Evolutionary conservation across 1,140 invertebrate genomes (phyloP).

Genomic region (Zaprionus ornatus): DNA sequence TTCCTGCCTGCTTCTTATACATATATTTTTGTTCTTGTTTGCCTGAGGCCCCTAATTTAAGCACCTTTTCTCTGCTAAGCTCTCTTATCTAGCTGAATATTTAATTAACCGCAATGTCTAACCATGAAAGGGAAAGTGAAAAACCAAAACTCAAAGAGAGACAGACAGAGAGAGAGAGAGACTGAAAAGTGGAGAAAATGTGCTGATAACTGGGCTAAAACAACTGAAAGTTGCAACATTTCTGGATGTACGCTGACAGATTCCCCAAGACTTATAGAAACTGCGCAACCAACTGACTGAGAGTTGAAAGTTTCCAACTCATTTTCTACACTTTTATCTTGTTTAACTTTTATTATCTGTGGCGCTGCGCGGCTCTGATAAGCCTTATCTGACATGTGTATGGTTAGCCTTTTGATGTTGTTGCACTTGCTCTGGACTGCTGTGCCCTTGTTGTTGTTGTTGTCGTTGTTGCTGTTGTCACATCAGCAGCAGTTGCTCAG

Average conservation of each 20-base stretch:
- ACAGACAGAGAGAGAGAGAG: not conserved
- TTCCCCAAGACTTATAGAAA: conserved; percentile 8
- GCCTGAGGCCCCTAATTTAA: conserved; percentile 51
- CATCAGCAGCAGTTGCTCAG: conserved; percentile 8
- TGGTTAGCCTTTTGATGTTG: conserved; percentile 39
- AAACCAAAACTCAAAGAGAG: not conserved
- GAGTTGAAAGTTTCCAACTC: conserved; percentile 39
- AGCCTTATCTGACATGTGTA: conserved; percentile 72
- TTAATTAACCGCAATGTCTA: conserved; percentile 70
- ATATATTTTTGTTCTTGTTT: conserved; percentile 15
- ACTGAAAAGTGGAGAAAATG: conserved; percentile 31
- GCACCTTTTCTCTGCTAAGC: conserved; percentile 69
- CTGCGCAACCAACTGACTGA: conserved; percentile 7
- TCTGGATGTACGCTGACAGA: conserved; percentile 21
- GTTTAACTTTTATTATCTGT: conserved; percentile 75
- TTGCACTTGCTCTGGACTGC: conserved; percentile 8
- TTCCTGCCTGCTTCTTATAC: conserved; percentile 39
- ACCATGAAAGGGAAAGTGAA: conserved; percentile 18
- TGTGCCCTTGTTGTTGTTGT: not conserved
- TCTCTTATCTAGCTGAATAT: conserved; percentile 76
- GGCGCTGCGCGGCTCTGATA: conserved; percentile 54
- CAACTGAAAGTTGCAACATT: conserved; percentile 51
- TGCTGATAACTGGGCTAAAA: conserved; percentile 56
- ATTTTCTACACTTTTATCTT: conserved; percentile 60
- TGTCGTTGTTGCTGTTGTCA: conserved; percentile 5